These are phyloP conservation scores for Anolis sagrei DNA, from an alignment of 2,113 vertebrate genomes.

Conservation along the genomic window DNA sequence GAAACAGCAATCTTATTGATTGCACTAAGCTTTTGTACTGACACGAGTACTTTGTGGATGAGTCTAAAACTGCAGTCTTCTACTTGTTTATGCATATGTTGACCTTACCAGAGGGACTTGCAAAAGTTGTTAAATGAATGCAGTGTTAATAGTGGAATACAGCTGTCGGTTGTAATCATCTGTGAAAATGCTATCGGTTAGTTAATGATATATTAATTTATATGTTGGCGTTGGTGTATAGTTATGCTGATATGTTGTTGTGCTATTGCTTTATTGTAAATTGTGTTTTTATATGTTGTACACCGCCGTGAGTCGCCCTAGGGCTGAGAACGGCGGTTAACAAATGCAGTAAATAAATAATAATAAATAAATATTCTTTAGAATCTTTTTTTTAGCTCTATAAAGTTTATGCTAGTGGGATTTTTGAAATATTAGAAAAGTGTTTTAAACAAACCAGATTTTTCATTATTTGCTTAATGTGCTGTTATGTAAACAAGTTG, in stretches of 20 bases:
- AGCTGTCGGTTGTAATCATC: background rate
- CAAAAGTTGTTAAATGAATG: background rate
- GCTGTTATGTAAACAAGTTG: conserved; percentile 59
- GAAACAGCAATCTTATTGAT: background rate
- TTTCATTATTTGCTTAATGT: conserved; percentile 56
- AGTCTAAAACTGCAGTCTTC: background rate
- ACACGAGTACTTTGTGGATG: background rate
- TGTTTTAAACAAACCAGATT: conserved; percentile 59
- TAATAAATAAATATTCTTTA: too few species aligned
- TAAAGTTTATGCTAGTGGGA: conserved; percentile 31
- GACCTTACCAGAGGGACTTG: too few species aligned
- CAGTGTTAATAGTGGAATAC: background rate
- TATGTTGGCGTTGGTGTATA: conserved; percentile 5
- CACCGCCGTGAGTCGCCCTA: too few species aligned
- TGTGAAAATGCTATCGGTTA: background rate
- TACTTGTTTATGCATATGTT: background rate
- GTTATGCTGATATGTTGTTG: too few species aligned
- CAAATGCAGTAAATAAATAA: too few species aligned
- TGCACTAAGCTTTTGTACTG: background rate
- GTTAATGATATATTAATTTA: background rate
- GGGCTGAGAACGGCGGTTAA: too few species aligned
- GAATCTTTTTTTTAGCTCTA: conserved; percentile 15
- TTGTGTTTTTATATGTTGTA: too few species aligned
- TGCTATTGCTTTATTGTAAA: too few species aligned
- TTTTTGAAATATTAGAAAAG: conserved; percentile 55